These are phyloP conservation scores for Limnodromus scolopaceus DNA, from an alignment of 2,797 vertebrate genomes.

Conservation along the genomic window DNA sequence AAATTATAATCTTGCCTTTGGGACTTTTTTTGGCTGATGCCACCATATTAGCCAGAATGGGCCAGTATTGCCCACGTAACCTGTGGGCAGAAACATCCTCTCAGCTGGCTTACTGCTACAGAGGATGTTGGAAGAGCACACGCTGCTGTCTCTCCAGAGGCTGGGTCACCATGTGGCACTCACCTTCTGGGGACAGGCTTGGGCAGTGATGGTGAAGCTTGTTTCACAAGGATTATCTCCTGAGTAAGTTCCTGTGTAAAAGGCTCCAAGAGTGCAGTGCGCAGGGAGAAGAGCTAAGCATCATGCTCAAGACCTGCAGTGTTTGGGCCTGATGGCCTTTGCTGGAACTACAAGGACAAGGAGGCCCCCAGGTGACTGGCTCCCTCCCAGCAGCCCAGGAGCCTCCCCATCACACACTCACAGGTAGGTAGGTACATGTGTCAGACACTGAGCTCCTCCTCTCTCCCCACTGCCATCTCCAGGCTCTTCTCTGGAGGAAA, in stretches of 20 bases:
- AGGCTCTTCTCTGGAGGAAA: not conserved
- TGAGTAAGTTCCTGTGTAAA: not conserved
- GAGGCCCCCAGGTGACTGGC: not conserved
- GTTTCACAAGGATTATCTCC: not conserved
- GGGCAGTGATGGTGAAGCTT: not conserved
- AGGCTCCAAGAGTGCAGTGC: rapidly evolving
- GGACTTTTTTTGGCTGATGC: not conserved
- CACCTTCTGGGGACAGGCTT: not conserved
- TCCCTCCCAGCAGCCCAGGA: not conserved
- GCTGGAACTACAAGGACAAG: not conserved
- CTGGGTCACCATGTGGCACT: not conserved
- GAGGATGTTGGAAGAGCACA: not conserved
- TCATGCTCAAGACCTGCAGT: not conserved
- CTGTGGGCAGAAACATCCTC: not conserved
- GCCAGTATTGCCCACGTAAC: not conserved
- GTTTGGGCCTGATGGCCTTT: not conserved
- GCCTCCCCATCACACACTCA: not conserved
- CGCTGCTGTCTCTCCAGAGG: not conserved
- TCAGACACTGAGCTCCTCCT: not conserved
- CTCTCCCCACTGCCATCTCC: not conserved
- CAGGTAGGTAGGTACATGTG: too few species aligned
- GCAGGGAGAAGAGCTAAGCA: not conserved
- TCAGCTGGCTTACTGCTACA: not conserved
- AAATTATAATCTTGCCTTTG: not conserved
- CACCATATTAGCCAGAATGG: not conserved